phyloP scores from a whole-genome alignment of 2,888 invertebrate genomes.

The Griposia aprilina region DNA sequence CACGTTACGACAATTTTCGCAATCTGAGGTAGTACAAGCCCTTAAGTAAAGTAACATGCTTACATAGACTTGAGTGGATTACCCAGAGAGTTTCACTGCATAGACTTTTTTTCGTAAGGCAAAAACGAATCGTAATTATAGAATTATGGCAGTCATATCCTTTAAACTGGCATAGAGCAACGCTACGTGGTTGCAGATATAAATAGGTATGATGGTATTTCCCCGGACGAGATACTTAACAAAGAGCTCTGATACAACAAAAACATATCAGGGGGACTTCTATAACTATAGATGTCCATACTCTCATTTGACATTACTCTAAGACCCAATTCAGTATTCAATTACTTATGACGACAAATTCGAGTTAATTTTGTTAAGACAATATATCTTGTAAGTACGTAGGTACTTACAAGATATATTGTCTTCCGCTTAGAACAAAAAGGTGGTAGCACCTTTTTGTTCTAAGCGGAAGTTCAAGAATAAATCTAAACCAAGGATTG shows the following conservation, averaged over 20 bases:
- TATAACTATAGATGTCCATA: too few relatives aligned
- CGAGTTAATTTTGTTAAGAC: not conserved
- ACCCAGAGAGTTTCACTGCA: not conserved
- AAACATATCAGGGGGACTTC: not conserved
- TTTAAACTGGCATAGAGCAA: not conserved
- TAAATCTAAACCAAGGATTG: constrained; percentile 41
- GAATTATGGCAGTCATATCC: not conserved
- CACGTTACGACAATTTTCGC: too few relatives aligned
- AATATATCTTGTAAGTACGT: not conserved
- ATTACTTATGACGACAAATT: not conserved
- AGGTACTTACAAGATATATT: too few relatives aligned
- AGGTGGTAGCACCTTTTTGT: constrained; percentile 20
- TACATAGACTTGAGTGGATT: not conserved
- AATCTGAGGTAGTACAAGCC: too few relatives aligned
- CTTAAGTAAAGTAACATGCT: not conserved
- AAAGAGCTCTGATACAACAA: not conserved
- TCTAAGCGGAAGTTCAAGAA: constrained; percentile 24
- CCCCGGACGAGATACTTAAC: not conserved
- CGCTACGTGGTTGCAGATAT: not conserved
- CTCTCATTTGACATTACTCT: not conserved
- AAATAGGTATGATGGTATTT: not conserved
- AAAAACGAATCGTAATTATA: not conserved
- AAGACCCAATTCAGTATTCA: not conserved
- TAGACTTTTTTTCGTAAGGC: not conserved
- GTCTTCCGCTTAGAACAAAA: too few relatives aligned